phyloP scores from a whole-genome alignment of 2,888 invertebrate genomes.

The Cantharis nigra region DNA sequence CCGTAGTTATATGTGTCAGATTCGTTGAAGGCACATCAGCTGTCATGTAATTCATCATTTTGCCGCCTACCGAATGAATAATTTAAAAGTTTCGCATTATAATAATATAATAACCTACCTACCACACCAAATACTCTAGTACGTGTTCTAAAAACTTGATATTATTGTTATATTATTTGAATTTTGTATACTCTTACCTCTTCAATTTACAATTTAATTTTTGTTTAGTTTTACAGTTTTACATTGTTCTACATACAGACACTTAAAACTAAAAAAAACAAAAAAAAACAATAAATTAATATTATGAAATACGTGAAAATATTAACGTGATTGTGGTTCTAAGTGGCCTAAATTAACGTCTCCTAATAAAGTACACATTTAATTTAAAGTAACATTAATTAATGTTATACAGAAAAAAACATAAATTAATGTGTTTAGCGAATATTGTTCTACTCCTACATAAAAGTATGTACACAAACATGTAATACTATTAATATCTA shows the following conservation, averaged over 20 bases:
- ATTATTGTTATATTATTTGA: background rate
- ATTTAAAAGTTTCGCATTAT: background rate
- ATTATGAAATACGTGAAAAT: background rate
- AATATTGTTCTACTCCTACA: background rate
- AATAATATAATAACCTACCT: background rate
- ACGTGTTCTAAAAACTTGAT: background rate
- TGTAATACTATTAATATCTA: background rate
- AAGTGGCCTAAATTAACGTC: background rate
- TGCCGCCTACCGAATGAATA: conserved; percentile 18
- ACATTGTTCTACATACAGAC: background rate
- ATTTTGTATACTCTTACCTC: background rate
- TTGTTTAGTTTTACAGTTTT: background rate
- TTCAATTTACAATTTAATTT: background rate
- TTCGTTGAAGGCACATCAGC: conserved; percentile 31
- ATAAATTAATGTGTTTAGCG: background rate
- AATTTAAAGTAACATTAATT: background rate
- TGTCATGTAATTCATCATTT: conserved; percentile 35
- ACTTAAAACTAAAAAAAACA: background rate
- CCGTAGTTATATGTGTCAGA: conserved; percentile 14
- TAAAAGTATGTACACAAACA: background rate
- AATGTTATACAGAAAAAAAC: background rate
- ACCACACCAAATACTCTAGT: background rate
- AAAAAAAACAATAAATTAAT: too few species aligned
- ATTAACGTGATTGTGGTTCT: background rate
- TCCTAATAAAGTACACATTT: background rate